phyloP scores from a whole-genome alignment of 2,113 vertebrate genomes.

The Phyllostomus hastatus region DNA sequence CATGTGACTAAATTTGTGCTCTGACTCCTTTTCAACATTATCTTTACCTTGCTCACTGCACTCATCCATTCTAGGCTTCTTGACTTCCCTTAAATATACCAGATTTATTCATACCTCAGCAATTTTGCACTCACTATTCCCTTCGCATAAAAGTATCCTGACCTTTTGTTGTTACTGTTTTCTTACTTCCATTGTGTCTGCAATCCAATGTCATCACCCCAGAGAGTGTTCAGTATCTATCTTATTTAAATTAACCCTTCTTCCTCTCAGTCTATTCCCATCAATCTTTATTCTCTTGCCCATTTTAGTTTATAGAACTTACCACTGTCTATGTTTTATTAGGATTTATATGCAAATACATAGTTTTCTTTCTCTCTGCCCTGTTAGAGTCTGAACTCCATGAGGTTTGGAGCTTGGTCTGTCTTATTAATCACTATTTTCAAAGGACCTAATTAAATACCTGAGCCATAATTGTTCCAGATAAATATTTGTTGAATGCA shows the following conservation, averaged over 20 bases:
- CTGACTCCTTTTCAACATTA: neutral
- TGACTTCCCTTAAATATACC: neutral
- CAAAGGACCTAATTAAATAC: neutral
- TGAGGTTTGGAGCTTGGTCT: neutral
- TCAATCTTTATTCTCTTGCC: neutral
- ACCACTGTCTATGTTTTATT: neutral
- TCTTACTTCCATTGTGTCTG: neutral
- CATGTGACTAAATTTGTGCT: neutral
- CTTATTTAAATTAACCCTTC: neutral
- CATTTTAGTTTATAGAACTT: neutral
- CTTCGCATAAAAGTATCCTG: neutral
- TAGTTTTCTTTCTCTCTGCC: neutral
- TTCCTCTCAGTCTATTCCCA: neutral
- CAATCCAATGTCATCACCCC: neutral
- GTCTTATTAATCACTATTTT: neutral
- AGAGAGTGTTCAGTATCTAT: neutral
- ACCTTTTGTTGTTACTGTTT: neutral
- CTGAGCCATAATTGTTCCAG: neutral
- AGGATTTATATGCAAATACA: neutral
- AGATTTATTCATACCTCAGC: neutral
- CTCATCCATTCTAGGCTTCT: neutral
- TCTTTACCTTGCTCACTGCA: neutral
- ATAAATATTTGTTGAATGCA: neutral
- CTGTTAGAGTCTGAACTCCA: neutral
- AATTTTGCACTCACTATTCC: neutral